These are phyloP conservation scores for Hycleus phaleratus DNA, from an alignment of 1,140 invertebrate genomes.

Conservation along the genomic window DNA sequence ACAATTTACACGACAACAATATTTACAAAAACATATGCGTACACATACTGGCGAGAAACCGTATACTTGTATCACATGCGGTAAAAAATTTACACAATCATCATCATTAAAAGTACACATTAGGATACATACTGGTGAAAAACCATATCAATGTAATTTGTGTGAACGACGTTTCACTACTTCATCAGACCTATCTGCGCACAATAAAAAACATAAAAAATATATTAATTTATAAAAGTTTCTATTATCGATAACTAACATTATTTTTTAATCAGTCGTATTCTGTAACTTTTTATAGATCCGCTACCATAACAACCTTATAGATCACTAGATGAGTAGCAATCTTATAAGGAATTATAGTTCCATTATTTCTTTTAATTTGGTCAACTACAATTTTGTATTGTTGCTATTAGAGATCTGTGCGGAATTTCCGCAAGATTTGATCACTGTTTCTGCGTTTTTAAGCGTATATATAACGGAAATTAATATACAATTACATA, in stretches of 20 bases:
- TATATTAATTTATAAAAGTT: slow-evolving; percentile 31
- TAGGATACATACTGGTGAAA: slow-evolving; percentile 57
- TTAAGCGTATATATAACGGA: too few relatives aligned
- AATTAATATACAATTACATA: too few relatives aligned
- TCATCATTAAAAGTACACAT: slow-evolving; percentile 48
- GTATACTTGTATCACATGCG: slow-evolving; percentile 68
- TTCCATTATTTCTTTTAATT: too few relatives aligned
- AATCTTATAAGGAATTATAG: too few relatives aligned
- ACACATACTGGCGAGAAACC: slow-evolving; percentile 63
- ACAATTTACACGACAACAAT: slow-evolving; percentile 41
- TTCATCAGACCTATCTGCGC: slow-evolving; percentile 52
- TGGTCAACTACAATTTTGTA: too few relatives aligned
- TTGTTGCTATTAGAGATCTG: too few relatives aligned
- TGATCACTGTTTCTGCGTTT: too few relatives aligned
- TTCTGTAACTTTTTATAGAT: too few relatives aligned
- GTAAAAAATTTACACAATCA: slow-evolving; percentile 70
- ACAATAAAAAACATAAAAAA: slow-evolving; percentile 55
- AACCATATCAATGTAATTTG: slow-evolving; percentile 44
- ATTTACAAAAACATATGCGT: slow-evolving; percentile 40
- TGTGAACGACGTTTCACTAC: slow-evolving; percentile 51
- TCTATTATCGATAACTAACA: neutral
- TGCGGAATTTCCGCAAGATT: too few relatives aligned
- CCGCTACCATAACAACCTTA: too few relatives aligned
- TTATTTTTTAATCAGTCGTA: too few relatives aligned
- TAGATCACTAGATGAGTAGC: too few relatives aligned